A percentile compares a stretch with the other conserved stretches of the same genome.
These are phyloP conservation scores for Cylindroiulus punctatus DNA, from an alignment of 2,888 invertebrate species.

Conservation along the genomic window DNA sequence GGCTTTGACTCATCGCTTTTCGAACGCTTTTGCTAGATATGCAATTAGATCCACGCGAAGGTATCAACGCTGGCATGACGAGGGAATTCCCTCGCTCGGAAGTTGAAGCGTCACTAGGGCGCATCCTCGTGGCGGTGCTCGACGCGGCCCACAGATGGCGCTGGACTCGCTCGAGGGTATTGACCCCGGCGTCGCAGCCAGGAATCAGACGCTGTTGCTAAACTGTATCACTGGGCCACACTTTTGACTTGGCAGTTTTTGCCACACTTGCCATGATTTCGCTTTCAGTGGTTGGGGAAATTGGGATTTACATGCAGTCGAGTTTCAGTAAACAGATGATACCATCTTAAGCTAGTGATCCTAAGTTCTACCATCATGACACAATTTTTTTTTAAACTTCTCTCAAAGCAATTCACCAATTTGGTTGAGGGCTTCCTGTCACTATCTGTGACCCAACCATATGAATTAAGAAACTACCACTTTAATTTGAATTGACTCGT, in stretches of 20 bases:
- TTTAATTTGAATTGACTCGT: too few relatives aligned
- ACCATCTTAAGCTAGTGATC: too few relatives aligned
- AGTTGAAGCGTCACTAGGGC: background rate
- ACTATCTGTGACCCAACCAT: too few relatives aligned
- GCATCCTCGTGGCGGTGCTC: background rate
- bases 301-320: too few relatives aligned
- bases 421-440: too few relatives aligned
- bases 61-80: background rate
- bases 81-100: constrained; percentile 20
- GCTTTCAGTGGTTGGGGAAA: too few relatives aligned
- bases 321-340: too few relatives aligned
- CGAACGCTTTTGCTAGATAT: background rate
- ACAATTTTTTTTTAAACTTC: too few relatives aligned
- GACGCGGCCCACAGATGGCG: background rate
- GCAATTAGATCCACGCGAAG: background rate
- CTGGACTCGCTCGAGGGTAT: background rate
- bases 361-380: too few relatives aligned
- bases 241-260: background rate
- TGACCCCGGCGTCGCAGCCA: background rate
- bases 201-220: background rate
- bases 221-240: constrained; percentile 16
- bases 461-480: too few relatives aligned
- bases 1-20: constrained; percentile 7
- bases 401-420: too few relatives aligned
- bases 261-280: background rate